Evolutionary conservation across 2,113 vertebrate species (phyloP).

Genomic region (Sciurus niger): DNA sequence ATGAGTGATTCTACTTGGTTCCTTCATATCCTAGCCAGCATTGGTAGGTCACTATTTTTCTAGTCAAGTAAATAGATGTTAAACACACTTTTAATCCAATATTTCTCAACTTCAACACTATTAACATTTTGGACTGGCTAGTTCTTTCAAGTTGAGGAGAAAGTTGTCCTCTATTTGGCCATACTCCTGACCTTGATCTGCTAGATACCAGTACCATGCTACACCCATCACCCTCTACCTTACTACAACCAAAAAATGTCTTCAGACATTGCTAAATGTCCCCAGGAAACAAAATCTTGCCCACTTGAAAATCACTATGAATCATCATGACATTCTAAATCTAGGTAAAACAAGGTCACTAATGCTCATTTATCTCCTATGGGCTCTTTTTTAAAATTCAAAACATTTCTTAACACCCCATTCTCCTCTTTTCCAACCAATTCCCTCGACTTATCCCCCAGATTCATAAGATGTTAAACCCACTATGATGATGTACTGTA

Average conservation of each 20-base stretch:
- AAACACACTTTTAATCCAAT: constrained; percentile 2
- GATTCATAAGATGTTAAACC: constrained; percentile 75
- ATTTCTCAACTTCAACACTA: constrained; percentile 24
- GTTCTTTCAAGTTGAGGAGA: neutral
- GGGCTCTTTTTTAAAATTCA: constrained; percentile 39
- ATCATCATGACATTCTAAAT: constrained; percentile 20
- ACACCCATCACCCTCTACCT: neutral
- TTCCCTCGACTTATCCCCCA: neutral
- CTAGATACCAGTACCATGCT: neutral
- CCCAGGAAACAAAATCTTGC: neutral
- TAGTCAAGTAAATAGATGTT: neutral
- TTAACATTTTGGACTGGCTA: neutral
- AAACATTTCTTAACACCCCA: constrained; percentile 73
- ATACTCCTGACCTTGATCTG: neutral
- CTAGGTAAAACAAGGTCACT: constrained; percentile 15
- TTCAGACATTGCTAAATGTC: constrained; percentile 15
- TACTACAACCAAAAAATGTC: neutral
- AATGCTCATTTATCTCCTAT: neutral
- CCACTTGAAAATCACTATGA: constrained; percentile 21
- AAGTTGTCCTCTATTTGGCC: neutral
- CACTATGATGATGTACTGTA: constrained; percentile 74
- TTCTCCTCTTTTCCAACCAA: constrained; percentile 32
- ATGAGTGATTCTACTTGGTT: neutral
- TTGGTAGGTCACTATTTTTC: neutral
- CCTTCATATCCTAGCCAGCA: constrained; percentile 1